phyloP scores from a whole-genome alignment of 2,797 vertebrate genomes.

The Enteromius treurensis region DNA sequence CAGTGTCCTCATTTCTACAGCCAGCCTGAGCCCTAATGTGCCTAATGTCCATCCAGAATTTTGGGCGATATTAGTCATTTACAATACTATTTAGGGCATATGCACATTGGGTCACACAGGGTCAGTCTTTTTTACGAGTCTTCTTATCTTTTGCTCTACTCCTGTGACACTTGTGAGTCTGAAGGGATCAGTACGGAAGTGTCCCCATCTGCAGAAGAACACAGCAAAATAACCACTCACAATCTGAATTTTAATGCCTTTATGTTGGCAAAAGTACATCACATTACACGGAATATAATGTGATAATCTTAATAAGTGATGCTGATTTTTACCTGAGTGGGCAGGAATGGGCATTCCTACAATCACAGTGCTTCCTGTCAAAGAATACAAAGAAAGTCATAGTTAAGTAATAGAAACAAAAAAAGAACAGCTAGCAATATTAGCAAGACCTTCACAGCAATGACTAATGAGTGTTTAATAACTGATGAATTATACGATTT shows the following conservation, averaged over 20 bases:
- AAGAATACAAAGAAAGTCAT: constrained; percentile 6
- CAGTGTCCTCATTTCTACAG: background rate
- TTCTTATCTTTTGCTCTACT: background rate
- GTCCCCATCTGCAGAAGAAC: constrained; percentile 65
- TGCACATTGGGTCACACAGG: no score
- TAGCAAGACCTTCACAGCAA: background rate
- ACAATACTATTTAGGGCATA: no score
- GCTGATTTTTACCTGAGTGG: constrained; percentile 29
- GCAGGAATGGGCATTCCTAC: constrained; percentile 49
- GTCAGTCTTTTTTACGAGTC: background rate
- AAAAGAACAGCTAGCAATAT: background rate
- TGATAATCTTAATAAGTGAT: background rate
- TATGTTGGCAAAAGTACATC: background rate
- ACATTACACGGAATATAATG: background rate
- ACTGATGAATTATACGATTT: background rate
- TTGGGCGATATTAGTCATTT: no score
- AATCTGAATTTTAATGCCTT: background rate
- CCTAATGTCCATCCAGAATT: no score
- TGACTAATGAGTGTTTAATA: background rate
- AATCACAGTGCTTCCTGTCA: constrained; percentile 35
- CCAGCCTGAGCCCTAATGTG: background rate
- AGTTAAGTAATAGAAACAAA: background rate
- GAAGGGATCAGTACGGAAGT: constrained; percentile 70
- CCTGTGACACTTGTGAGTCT: constrained; percentile 33
- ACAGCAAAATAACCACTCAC: background rate